Evolutionary conservation across 2,888 invertebrate species (phyloP).

Genomic region (Cremastinae sp.): DNA sequence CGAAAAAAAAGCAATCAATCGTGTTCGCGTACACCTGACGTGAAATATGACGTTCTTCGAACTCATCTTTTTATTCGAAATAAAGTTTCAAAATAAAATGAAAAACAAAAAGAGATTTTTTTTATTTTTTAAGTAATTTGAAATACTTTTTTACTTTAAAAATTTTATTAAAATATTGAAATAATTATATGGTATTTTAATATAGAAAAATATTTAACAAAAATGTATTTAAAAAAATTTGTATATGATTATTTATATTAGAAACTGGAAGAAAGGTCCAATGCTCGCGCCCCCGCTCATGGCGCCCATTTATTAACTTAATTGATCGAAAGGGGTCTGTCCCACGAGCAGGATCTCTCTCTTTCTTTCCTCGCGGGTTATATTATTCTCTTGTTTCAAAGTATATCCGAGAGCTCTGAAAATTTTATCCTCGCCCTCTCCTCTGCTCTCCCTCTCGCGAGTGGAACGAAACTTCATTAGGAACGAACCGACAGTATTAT

Average conservation of each 20-base stretch:
- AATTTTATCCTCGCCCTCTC: constrained; percentile 48
- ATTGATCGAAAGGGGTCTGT: constrained; percentile 76
- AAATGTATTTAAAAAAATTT: neutral
- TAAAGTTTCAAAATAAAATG: neutral
- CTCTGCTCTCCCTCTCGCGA: constrained; percentile 1
- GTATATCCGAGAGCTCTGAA: constrained; percentile 26
- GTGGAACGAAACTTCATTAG: constrained; percentile 57
- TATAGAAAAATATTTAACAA: too few species aligned
- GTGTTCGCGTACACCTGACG: neutral
- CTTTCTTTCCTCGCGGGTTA: constrained; percentile 35
- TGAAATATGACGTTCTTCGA: constrained; percentile 6
- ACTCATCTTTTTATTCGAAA: neutral
- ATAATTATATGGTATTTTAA: too few species aligned
- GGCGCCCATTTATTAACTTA: constrained; percentile 75
- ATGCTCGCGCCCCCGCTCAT: constrained; percentile 60
- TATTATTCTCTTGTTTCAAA: constrained; percentile 41
- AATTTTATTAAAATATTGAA: too few species aligned
- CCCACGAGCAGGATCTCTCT: constrained; percentile 28
- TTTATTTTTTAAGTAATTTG: neutral
- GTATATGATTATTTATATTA: neutral
- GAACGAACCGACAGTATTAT: constrained; percentile 51
- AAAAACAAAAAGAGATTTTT: neutral
- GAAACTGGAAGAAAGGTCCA: constrained; percentile 41
- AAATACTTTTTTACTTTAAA: neutral
- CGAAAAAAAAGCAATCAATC: neutral